Conservation (phyloP, 2,888 invertebrate genomes). For the Parnassius orleans region DNA sequence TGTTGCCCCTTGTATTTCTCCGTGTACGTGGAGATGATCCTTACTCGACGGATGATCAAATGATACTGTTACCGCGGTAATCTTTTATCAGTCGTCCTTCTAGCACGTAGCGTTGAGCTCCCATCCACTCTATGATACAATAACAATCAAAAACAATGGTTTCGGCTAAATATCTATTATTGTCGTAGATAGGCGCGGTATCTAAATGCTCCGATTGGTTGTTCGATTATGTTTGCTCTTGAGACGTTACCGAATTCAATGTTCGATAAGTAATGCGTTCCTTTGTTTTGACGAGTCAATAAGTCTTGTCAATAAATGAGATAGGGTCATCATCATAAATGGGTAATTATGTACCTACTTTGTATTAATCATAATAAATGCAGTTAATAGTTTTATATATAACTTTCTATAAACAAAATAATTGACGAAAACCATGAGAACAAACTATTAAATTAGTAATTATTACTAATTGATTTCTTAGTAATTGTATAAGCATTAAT, state of each 20-base stretch:
- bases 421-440: background rate
- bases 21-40: constrained; percentile 46
- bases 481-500: too few species aligned
- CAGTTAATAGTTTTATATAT: background rate
- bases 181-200: constrained; percentile 45
- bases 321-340: constrained; percentile 24
- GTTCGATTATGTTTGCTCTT: constrained; percentile 59
- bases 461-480: background rate
- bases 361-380: constrained; percentile 11
- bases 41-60: constrained; percentile 56
- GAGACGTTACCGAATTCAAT: constrained; percentile 41
- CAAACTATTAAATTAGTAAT: constrained; percentile 21
- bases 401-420: background rate
- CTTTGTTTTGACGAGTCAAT: constrained; percentile 53
- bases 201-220: constrained; percentile 66
- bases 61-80: constrained; percentile 67
- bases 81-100: constrained; percentile 71
- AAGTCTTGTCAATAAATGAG: constrained; percentile 32
- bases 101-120: constrained; percentile 37
- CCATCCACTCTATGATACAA: constrained; percentile 33
- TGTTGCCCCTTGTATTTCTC: constrained; percentile 32
- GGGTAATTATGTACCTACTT: constrained; percentile 26
- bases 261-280: constrained; percentile 52
- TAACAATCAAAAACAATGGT: constrained; percentile 44
- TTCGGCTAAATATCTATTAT: constrained; percentile 52